phyloP scores from a whole-genome alignment of 2,797 vertebrate species.

The Chaunax sp. region DNA sequence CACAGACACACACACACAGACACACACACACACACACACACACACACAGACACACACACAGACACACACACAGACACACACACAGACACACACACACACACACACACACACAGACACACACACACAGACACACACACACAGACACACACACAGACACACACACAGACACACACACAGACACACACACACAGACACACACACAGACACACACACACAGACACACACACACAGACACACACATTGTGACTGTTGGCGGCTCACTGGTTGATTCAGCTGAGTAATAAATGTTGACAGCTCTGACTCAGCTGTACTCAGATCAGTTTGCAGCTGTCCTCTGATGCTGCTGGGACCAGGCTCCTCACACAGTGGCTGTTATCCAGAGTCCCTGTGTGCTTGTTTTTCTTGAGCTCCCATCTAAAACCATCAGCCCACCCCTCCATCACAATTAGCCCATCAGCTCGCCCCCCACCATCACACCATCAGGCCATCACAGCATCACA shows the following conservation, averaged over 20 bases:
- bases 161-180: too few species aligned
- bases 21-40: too few species aligned
- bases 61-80: too few species aligned
- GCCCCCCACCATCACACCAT: constrained; percentile 51
- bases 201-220: constrained; percentile 8
- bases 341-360: constrained; percentile 22
- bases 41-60: too few species aligned
- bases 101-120: too few species aligned
- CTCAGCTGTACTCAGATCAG: not conserved
- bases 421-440: constrained; percentile 48
- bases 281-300: constrained; percentile 37
- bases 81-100: too few species aligned
- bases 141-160: too few species aligned
- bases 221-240: not conserved
- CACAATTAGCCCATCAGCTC: constrained; percentile 48
- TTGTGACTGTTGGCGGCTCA: not conserved
- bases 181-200: too few species aligned
- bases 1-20: too few species aligned
- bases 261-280: constrained; percentile 29
- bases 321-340: constrained; percentile 6
- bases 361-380: constrained; percentile 29
- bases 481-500: constrained; percentile 40
- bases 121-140: too few species aligned
- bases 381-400: constrained; percentile 43
- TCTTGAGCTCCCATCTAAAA: constrained; percentile 47